Base-by-base conservation (phyloP, 2,797 vertebrate genomes). In the Darevskia nairensis region DNA sequence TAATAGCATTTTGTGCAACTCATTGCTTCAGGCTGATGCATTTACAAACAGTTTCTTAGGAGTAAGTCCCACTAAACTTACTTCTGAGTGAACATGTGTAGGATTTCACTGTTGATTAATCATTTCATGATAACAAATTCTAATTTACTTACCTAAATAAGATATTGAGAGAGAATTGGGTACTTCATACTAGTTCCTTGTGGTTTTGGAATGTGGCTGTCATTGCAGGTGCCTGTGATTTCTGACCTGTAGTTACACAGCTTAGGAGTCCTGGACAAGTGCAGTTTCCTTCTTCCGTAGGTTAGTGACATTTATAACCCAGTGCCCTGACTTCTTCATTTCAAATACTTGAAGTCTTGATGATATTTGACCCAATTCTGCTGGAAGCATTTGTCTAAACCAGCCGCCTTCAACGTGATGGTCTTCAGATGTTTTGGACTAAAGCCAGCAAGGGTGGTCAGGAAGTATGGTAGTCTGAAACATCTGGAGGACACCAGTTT, bases 1-100 rank as follows among this genome's bases (percentile, higher is more conserved):
- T 76, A n/a, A 71, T 46, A 66, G 15, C 78, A 0, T 64, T 87
- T 86, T 94, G 41, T 88, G 71, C 10, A 80, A 82, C 17, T 6
- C 61, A 6, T 81, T 85, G 55, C 5, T 32, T 81, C 66, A 32
- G 84, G 0, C 21, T 87, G 44, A 9, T 0, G 1, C 86, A 3
- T 17, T 46, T 90, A 23, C 75, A 17, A 80, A 82, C 92, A 81
- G 17, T 35, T 32, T 32, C 19, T 25, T 66, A 23, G 32, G 7
- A 25, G 41, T 32, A 15, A 13, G n/a, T 86, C 59, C 41, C 11
- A 25, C n/a, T 78, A 39, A 82, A 15, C 29, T 78, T 68, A 39
- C 50, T 76, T 13, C 25, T 77, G 41, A 27, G 75, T 46, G 23
- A 32, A 10, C 7, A 8, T 39, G 11, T 8, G 6, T 64, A 64